phyloP scores from a whole-genome alignment of 1,140 invertebrate species.

The Trypoxylus dichotomus region DNA sequence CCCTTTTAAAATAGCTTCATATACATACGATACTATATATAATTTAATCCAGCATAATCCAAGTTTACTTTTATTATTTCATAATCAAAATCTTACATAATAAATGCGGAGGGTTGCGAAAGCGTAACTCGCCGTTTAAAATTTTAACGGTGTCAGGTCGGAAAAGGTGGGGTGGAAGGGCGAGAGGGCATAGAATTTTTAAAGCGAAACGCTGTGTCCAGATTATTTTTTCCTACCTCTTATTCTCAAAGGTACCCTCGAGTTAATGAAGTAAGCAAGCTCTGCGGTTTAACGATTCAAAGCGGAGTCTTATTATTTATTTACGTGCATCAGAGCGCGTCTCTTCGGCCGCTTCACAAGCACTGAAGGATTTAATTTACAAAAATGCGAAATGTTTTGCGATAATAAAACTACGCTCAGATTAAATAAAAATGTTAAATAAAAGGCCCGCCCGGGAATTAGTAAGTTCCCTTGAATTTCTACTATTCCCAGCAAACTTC shows the following conservation, averaged over 20 bases:
- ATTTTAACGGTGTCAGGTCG: not conserved
- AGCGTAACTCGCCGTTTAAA: not conserved
- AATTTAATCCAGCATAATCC: not conserved
- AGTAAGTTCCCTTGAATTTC: slow-evolving; percentile 42
- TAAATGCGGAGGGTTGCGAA: not conserved
- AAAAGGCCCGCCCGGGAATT: slow-evolving; percentile 48
- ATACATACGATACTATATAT: not conserved
- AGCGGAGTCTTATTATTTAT: slow-evolving; percentile 42
- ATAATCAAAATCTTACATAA: not conserved
- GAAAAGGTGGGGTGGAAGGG: too few species aligned
- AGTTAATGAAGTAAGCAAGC: slow-evolving; percentile 46
- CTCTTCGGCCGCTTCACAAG: slow-evolving; percentile 10
- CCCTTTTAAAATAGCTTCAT: not conserved
- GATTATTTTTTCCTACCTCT: slow-evolving; percentile 47
- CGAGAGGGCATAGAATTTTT: not conserved
- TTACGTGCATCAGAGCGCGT: slow-evolving; percentile 42
- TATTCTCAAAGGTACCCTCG: slow-evolving; percentile 47
- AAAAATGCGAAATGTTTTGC: slow-evolving; percentile 51
- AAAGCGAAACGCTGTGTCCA: slow-evolving; percentile 43
- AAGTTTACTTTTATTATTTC: not conserved
- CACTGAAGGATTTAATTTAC: slow-evolving; percentile 49
- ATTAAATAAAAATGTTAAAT: slow-evolving; percentile 53
- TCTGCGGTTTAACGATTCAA: slow-evolving; percentile 38
- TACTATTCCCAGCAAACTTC: not conserved
- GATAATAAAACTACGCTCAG: slow-evolving; percentile 51